A percentile compares a stretch with the other conserved stretches of the same genome.
Evolutionary conservation across 2,113 vertebrate genomes (phyloP).

Genomic region (Lates calcarifer): DNA sequence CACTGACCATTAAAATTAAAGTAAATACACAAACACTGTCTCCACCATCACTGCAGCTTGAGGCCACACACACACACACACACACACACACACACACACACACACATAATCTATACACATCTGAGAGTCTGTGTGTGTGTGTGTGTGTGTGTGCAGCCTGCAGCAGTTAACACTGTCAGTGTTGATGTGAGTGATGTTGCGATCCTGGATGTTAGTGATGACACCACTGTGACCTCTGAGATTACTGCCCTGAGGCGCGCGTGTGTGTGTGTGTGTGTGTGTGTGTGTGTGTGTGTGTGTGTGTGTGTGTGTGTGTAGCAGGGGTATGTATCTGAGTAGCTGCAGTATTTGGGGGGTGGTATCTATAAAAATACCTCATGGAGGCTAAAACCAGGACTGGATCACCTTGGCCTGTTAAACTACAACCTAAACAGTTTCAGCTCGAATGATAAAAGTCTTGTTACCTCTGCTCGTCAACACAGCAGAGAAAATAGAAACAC

Average conservation of each 20-base stretch:
- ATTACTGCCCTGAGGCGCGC: background rate
- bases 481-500: background rate
- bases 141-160: background rate
- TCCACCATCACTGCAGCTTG: too few species aligned
- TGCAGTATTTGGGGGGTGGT: background rate
- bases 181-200: background rate
- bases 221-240: constrained; percentile 10
- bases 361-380: too few species aligned
- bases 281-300: background rate
- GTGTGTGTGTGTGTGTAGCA: background rate
- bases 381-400: too few species aligned
- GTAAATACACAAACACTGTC: too few species aligned
- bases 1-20: too few species aligned
- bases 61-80: background rate
- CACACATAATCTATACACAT: background rate
- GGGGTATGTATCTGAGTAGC: too few species aligned
- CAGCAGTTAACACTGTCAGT: background rate
- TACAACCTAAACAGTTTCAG: too few species aligned
- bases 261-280: background rate
- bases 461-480: too few species aligned
- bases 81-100: too few species aligned
- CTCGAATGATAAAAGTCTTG: too few species aligned
- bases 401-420: too few species aligned
- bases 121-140: too few species aligned
- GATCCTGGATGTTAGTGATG: constrained; percentile 12